Evolutionary conservation across 2,797 vertebrate species (phyloP).

Genomic region (Chaetodon trifasciatus): DNA sequence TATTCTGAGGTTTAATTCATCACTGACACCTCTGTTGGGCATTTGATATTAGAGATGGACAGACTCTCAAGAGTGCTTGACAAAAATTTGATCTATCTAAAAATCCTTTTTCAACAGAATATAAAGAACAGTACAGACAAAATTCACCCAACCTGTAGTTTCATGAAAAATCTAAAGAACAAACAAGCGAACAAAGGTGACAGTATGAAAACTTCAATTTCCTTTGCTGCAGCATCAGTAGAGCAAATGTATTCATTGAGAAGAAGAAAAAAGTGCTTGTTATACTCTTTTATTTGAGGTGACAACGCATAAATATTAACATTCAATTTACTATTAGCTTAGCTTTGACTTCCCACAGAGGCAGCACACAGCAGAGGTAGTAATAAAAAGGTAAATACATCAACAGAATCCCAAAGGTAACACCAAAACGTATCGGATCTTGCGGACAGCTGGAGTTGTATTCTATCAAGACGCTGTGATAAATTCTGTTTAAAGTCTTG

Average conservation of each 20-base stretch:
- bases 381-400: neutral
- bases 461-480: constrained; percentile 10
- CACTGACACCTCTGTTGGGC: neutral
- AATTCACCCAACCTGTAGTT: neutral
- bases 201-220: neutral
- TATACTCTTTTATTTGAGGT: neutral
- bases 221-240: neutral
- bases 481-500: neutral
- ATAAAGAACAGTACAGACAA: neutral
- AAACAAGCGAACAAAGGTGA: neutral
- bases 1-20: neutral
- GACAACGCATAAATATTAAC: neutral
- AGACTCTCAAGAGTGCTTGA: neutral
- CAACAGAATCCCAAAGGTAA: neutral
- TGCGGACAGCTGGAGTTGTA: neutral
- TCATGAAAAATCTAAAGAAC: neutral
- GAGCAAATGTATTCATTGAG: neutral
- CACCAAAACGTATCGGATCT: constrained; percentile 6
- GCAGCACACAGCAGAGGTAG: neutral
- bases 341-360: neutral
- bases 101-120: neutral
- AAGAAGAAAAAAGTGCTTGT: neutral
- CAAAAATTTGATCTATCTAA: neutral
- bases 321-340: neutral
- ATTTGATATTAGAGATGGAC: neutral